phyloP scores from a whole-genome alignment of 2,113 vertebrate genomes.

The Anhinga anhinga region DNA sequence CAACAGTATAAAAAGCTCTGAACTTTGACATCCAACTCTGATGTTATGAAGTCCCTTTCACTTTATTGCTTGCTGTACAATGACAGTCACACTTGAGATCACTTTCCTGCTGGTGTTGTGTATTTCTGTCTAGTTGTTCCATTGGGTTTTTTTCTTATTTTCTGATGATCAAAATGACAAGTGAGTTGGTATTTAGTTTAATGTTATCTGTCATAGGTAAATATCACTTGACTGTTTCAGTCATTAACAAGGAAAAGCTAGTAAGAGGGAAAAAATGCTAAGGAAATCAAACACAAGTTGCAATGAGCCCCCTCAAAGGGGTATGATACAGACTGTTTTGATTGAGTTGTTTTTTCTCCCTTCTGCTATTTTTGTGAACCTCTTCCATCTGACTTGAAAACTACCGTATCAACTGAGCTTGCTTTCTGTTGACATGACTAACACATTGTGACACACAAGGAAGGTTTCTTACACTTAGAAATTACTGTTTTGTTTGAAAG shows the following conservation, averaged over 20 bases:
- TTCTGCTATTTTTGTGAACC: neutral
- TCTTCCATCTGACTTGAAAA: neutral
- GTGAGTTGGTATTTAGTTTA: neutral
- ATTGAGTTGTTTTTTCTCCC: neutral
- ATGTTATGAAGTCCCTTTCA: neutral
- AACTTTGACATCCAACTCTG: neutral
- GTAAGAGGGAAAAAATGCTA: neutral
- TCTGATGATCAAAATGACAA: neutral
- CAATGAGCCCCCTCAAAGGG: neutral
- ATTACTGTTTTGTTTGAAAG: neutral
- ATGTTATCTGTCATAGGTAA: neutral
- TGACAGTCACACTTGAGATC: neutral
- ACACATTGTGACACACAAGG: neutral
- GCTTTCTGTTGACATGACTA: neutral
- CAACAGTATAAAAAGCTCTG: neutral
- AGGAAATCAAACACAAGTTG: neutral
- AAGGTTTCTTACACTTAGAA: neutral
- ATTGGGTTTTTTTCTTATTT: neutral
- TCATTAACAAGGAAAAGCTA: neutral
- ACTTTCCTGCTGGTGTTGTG: neutral
- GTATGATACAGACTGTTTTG: neutral
- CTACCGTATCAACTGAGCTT: neutral
- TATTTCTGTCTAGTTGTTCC: neutral
- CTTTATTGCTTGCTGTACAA: neutral
- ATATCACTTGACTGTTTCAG: neutral